These are phyloP conservation scores for Eurosta solidaginis DNA, from an alignment of 1,140 invertebrate species.

Conservation along the genomic window DNA sequence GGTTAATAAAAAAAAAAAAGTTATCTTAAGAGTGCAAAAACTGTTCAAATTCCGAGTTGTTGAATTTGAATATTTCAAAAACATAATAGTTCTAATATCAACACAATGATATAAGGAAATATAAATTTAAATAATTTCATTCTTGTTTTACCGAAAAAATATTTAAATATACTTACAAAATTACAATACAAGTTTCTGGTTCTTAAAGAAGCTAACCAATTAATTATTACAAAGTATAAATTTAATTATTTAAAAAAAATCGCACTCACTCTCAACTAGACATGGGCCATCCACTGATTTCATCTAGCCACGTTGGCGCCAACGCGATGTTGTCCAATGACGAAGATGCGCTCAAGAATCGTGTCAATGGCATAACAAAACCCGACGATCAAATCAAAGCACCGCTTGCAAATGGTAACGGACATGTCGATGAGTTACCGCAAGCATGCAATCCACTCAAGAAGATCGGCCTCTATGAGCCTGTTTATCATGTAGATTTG, in stretches of 20 bases:
- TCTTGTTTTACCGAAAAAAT: not conserved
- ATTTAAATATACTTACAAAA: not conserved
- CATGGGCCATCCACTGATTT: conserved; percentile 55
- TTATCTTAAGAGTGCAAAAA: not conserved
- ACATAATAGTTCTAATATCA: not conserved
- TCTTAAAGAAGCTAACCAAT: not conserved
- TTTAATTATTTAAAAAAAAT: not conserved
- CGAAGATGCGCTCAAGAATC: conserved; percentile 39
- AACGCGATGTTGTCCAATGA: conserved; percentile 40
- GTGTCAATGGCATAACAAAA: not conserved
- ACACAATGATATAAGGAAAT: not conserved
- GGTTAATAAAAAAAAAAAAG: not conserved
- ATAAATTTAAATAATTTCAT: not conserved
- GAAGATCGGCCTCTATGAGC: conserved; percentile 16
- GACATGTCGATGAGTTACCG: not conserved
- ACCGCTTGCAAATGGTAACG: not conserved
- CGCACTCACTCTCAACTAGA: conserved; percentile 19
- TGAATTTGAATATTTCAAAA: not conserved
- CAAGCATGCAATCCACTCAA: not conserved
- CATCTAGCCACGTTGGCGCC: not conserved
- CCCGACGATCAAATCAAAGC: not conserved
- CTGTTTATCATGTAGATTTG: conserved; percentile 44
- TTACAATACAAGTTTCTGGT: not conserved
- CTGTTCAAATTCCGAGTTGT: not conserved
- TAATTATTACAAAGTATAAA: not conserved